These are phyloP conservation scores for Bombyx mori DNA, from an alignment of 1,140 invertebrate species.

Conservation along the genomic window ASM3026992v2 NC_085118.1:2736001-2736500, in stretches of 20 bases:
- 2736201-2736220: no score
- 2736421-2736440: constrained; percentile 59
- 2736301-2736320: no score
- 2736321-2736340: no score
- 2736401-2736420: constrained; percentile 60
- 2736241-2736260: no score
- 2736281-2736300: no score
- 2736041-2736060: constrained; percentile 35
- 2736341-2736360: background rate
- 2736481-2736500: constrained; percentile 27
- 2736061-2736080: constrained; percentile 43
- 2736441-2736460: constrained; percentile 58
- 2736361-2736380: constrained; percentile 37
- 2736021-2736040: constrained; percentile 45
- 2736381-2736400: constrained; percentile 39
- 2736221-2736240: no score
- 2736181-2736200: no score
- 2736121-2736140: no score
- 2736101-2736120: constrained; percentile 29
- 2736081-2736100: constrained; percentile 51
- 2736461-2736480: constrained; percentile 41
- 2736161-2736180: no score
- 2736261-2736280: no score
- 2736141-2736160: no score
- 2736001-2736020: constrained; percentile 48